Conservation (phyloP, 1,140 invertebrate species). For the Lanistes nyassanus region DNA sequence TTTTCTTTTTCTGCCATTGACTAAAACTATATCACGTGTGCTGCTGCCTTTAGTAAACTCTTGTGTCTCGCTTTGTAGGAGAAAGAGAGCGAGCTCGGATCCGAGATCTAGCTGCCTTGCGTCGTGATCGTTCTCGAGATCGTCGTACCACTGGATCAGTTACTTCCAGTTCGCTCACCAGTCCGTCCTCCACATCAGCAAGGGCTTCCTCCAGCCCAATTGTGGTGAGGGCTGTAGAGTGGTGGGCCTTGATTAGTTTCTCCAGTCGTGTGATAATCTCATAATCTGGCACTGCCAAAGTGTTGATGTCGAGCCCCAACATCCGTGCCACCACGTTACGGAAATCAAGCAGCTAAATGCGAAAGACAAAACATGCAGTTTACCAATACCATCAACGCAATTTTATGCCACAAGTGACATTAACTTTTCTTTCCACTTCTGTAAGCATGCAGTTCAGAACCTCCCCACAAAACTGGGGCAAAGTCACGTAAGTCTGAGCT, state of each 20-base stretch:
- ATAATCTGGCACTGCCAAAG: slow-evolving; percentile 66
- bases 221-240: slow-evolving; percentile 56
- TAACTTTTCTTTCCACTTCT: not conserved
- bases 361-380: slow-evolving; percentile 27
- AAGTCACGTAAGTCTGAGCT: too few relatives aligned
- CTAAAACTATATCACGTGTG: not conserved
- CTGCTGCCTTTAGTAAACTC: slow-evolving; percentile 50
- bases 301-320: slow-evolving; percentile 65
- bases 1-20: not conserved
- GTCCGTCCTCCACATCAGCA: slow-evolving; percentile 59
- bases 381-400: not conserved
- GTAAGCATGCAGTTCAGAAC: not conserved
- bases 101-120: slow-evolving; percentile 43
- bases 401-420: not conserved
- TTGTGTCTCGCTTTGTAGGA: slow-evolving; percentile 53
- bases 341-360: slow-evolving; percentile 64
- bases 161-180: slow-evolving; percentile 35
- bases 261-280: slow-evolving; percentile 66
- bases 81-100: slow-evolving; percentile 53
- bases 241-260: slow-evolving; percentile 64
- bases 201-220: slow-evolving; percentile 60
- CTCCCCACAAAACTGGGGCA: too few relatives aligned
- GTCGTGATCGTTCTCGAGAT: slow-evolving; percentile 45
- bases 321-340: slow-evolving; percentile 63
- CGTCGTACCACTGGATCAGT: slow-evolving; percentile 36